Percentiles rank a stretch among this genome's conserved stretches.
These are phyloP conservation scores for Lateolabrax maculatus DNA, from an alignment of 2,797 vertebrate genomes.

Conservation along the genomic window DNA sequence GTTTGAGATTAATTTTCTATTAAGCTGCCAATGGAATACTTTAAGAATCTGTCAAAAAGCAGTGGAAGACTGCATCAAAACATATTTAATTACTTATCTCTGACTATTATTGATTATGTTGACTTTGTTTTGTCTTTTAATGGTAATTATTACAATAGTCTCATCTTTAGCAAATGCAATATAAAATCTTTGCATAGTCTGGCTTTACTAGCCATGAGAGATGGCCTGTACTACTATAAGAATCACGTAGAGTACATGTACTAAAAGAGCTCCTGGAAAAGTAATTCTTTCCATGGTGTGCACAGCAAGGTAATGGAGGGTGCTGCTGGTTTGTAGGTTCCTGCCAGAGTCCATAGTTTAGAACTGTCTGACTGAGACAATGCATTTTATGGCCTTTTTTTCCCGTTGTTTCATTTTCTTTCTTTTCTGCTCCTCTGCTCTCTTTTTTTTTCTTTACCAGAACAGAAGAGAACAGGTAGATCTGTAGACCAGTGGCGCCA, in stretches of 20 bases:
- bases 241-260: conserved; percentile 17
- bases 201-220: conserved; percentile 14
- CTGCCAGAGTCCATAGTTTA: conserved; percentile 33
- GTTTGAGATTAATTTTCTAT: background rate
- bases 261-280: conserved; percentile 46
- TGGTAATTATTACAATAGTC: background rate
- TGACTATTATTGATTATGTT: conserved; percentile 10
- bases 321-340: conserved; percentile 10
- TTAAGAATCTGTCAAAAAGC: background rate
- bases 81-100: background rate
- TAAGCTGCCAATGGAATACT: conserved; percentile 3
- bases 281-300: conserved; percentile 44
- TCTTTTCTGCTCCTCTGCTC: background rate
- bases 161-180: background rate
- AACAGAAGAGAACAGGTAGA: conserved; percentile 5
- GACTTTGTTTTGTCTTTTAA: background rate
- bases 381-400: conserved; percentile 11
- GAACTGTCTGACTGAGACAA: conserved; percentile 12
- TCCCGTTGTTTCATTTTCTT: background rate
- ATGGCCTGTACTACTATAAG: background rate
- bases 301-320: conserved; percentile 18
- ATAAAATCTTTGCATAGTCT: background rate
- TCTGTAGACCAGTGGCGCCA: background rate
- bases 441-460: background rate
- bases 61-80: background rate